Evolutionary conservation across 1,140 invertebrate species (phyloP), one percentile per base, ranked within the genome.

Genomic region (Phocides pigmalion): DNA sequence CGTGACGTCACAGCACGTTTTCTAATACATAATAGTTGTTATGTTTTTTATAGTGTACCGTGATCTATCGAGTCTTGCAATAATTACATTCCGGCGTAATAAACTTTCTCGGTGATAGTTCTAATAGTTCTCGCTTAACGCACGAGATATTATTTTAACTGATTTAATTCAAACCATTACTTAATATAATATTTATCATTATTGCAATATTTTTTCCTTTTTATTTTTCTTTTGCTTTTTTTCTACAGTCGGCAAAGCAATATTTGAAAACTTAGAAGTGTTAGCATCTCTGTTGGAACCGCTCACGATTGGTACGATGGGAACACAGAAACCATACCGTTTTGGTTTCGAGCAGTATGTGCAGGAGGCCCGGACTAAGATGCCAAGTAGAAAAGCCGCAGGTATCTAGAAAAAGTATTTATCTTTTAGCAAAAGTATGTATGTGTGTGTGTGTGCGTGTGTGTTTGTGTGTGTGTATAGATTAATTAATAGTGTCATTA

Each of bases 261-360:
- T 88, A 17, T 74, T 88, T 14, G 88, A 89, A 46, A 90, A 90
- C 22, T 67, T 89, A 62, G 88, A 88, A 3, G 76, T 89, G 6
- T 50, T 87, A 44, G 72, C 87, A 17, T 70, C 75, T 2, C n/a
- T 85, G 3, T 47, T 90, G 68, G 87, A 90, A 41, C 87, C 87
- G 3, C 61, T 90, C 0, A 84, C 86, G 0, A 66, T 90, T 3
- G 87, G 87, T 1, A 90, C 86, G 0, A 78, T 90, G 79, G 87
- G 87, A 0, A 88, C 87, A 5, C 86, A 89, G 54, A 89, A 90
- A 37, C 87, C 87, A 8, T 90, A 82, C 58, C 72, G 83, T 6
- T 89, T 89, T 37, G 62, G 58, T 6, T 88, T 89, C 58, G 86
- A 89, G 54, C 86, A 89, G 51, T 90, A 90, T 54, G 76, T 89